A percentile compares a stretch with the other conserved stretches of the same genome.
These are phyloP conservation scores for Nowickia ferox DNA, from an alignment of 2,888 invertebrate species.

Conservation along the genomic window DNA sequence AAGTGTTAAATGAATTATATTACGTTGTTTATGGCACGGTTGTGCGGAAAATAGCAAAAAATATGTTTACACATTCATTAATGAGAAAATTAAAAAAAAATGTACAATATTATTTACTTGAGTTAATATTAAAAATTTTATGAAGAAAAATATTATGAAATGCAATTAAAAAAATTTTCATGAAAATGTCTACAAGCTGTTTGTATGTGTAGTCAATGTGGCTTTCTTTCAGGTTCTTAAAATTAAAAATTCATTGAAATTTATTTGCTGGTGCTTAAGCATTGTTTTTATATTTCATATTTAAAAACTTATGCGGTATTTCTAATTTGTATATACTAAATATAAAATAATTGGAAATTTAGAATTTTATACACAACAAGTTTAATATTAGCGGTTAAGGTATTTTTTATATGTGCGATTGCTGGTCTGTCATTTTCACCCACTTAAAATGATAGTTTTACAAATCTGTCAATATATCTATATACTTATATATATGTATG, in stretches of 20 bases:
- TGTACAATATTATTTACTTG: slow-evolving; percentile 6
- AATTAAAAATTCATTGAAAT: not conserved
- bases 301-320: not conserved
- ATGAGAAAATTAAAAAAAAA: not conserved
- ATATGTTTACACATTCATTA: slow-evolving; percentile 22
- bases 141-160: slow-evolving; percentile 16
- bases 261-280: no score
- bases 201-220: slow-evolving; percentile 1
- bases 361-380: not conserved
- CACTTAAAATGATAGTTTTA: not conserved
- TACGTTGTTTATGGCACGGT: not conserved
- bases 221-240: not conserved
- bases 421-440: not conserved
- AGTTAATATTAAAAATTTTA: slow-evolving; percentile 28
- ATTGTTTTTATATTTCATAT: no score
- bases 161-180: slow-evolving; percentile 43
- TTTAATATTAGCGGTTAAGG: not conserved
- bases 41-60: not conserved
- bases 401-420: not conserved
- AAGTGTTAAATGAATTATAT: slow-evolving; percentile 18
- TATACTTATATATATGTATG: not conserved
- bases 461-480: slow-evolving; percentile 59
- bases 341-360: not conserved
- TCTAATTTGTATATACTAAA: not conserved
- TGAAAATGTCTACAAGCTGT: slow-evolving; percentile 42